Conservation (phyloP, 2,888 invertebrate species). For the Bembecia ichneumoniformis region DNA sequence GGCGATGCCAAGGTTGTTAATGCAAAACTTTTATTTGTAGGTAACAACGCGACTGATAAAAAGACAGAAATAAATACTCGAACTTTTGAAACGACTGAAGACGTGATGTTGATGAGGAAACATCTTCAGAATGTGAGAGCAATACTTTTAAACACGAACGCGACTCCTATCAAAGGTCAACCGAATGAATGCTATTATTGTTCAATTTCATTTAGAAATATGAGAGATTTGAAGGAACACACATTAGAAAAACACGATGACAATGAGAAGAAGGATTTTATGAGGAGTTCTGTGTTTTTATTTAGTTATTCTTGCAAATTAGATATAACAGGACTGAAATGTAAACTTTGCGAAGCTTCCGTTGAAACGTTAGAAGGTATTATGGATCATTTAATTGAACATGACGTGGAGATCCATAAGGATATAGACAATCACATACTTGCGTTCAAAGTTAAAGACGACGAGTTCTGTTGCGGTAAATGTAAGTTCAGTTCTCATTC, state of each 20-base stretch:
- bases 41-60: no score
- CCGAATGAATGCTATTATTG: constrained; percentile 4
- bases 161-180: constrained; percentile 37
- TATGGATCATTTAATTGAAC: not conserved
- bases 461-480: not conserved
- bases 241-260: not conserved
- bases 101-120: constrained; percentile 10
- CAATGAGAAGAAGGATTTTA: not conserved
- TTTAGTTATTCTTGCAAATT: not conserved
- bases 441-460: not conserved
- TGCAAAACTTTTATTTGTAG: no score
- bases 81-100: no score
- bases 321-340: not conserved
- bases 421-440: not conserved
- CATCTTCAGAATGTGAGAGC: constrained; percentile 30
- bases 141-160: constrained; percentile 35
- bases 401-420: not conserved
- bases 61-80: no score
- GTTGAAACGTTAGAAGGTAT: not conserved
- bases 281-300: not conserved
- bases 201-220: not conserved
- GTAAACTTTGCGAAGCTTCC: not conserved
- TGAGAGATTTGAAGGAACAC: not conserved
- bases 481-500: not conserved
- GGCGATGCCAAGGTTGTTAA: no score